Conservation (phyloP, 2,113 vertebrate genomes). For the Embiotoca jacksoni region DNA sequence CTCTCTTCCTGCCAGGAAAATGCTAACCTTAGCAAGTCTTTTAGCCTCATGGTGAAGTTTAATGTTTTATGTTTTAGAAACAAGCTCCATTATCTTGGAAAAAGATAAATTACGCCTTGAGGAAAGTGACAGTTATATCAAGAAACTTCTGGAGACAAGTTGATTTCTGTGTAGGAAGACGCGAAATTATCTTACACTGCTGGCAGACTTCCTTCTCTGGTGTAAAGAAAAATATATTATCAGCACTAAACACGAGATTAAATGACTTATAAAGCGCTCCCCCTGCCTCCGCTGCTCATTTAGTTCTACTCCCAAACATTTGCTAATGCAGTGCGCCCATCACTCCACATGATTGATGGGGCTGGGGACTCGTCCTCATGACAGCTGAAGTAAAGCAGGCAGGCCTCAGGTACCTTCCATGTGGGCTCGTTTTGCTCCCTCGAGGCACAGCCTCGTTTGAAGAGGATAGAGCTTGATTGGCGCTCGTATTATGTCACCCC, state of each 20-base stretch:
- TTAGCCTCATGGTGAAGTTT: neutral
- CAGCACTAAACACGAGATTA: conserved; percentile 45
- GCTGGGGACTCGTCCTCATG: conserved; percentile 31
- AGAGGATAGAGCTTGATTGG: conserved; percentile 39
- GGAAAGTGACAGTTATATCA: conserved; percentile 3
- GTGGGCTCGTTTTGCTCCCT: neutral
- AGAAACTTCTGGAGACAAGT: neutral
- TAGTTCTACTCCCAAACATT: conserved; percentile 23
- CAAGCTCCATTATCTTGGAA: conserved; percentile 4
- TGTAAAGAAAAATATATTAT: conserved; percentile 46
- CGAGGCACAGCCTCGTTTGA: neutral
- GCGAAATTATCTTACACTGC: conserved; percentile 1
- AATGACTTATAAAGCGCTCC: conserved; percentile 16
- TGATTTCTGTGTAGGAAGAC: conserved; percentile 7
- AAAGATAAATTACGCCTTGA: conserved; percentile 1
- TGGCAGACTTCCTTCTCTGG: conserved; percentile 30
- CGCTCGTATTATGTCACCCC: conserved; percentile 31
- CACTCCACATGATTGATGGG: conserved; percentile 64
- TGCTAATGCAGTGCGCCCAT: conserved; percentile 48
- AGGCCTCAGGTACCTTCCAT: conserved; percentile 19
- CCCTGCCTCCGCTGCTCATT: conserved; percentile 39
- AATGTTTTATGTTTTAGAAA: conserved; percentile 31
- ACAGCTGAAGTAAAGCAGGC: conserved; percentile 41
- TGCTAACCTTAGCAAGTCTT: neutral
- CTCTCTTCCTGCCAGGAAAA: neutral